phyloP scores from a whole-genome alignment of 2,888 invertebrate genomes.

The Strigamia transsilvanica region DNA sequence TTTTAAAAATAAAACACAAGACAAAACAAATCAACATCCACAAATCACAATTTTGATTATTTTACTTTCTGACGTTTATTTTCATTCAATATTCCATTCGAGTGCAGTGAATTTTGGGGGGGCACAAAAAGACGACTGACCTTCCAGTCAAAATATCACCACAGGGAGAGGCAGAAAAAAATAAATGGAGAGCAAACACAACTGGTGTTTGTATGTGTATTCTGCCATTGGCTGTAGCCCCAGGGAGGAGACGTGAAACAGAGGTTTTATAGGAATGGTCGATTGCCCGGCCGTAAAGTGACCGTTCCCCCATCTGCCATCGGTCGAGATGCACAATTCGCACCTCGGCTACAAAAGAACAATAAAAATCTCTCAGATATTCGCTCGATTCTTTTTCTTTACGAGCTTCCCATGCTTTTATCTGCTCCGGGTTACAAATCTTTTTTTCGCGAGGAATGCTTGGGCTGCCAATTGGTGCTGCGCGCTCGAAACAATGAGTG shows the following conservation, averaged over 20 bases:
- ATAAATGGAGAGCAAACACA: neutral
- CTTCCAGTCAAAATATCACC: constrained; percentile 6
- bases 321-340: constrained; percentile 21
- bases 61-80: neutral
- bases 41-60: too few species aligned
- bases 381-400: neutral
- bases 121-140: neutral
- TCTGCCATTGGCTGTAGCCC: neutral
- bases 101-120: neutral
- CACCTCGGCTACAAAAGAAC: constrained; percentile 38
- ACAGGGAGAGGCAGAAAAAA: neutral
- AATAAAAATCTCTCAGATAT: constrained; percentile 33
- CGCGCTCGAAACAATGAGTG: neutral
- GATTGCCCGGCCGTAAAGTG: constrained; percentile 35
- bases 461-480: neutral
- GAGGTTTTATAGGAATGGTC: constrained; percentile 36
- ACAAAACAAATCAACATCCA: too few species aligned
- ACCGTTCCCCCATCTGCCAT: constrained; percentile 29
- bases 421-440: neutral
- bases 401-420: constrained; percentile 16
- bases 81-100: neutral
- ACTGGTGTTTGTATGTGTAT: neutral
- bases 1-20: neutral
- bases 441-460: neutral
- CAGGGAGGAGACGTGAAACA: constrained; percentile 9